Evolutionary conservation across 2,113 vertebrate species (phyloP).

Genomic region (Ifrita kowaldi): DNA sequence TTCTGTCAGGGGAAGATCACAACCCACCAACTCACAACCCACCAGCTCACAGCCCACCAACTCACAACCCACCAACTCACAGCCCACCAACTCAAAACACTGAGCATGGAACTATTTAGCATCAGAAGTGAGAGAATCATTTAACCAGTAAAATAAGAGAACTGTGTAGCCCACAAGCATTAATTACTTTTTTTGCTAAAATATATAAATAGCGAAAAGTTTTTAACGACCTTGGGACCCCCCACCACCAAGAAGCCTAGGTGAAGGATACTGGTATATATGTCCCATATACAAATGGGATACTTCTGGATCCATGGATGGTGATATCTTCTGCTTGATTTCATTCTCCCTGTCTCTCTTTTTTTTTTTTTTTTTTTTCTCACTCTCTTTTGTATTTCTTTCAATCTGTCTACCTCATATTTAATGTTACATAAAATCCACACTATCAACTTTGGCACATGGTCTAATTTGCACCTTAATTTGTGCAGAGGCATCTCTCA

Average conservation of each 20-base stretch:
- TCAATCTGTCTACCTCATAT: not conserved
- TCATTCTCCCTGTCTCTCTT: not conserved
- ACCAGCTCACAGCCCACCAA: not conserved
- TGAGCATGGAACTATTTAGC: not conserved
- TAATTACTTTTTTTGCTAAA: not conserved
- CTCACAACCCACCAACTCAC: not conserved
- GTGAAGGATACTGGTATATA: not conserved
- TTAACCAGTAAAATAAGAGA: not conserved
- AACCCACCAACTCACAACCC: not conserved
- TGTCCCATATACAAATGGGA: not conserved
- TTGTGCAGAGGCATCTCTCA: not conserved
- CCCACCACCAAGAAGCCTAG: not conserved
- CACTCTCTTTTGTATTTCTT: not conserved
- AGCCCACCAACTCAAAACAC: not conserved
- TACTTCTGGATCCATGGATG: not conserved
- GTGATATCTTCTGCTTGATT: not conserved
- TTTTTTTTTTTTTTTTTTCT: no score
- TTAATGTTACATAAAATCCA: not conserved
- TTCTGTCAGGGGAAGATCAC: not conserved
- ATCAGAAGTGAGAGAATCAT: not conserved
- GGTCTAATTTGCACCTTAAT: not conserved
- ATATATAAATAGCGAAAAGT: not conserved
- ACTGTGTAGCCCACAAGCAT: not conserved
- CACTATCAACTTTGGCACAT: not conserved
- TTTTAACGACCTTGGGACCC: not conserved